Percentiles rank a stretch among this genome's conserved stretches.
Conservation (phyloP, 2,113 vertebrate genomes). For the Phalacrocorax carbo region DNA sequence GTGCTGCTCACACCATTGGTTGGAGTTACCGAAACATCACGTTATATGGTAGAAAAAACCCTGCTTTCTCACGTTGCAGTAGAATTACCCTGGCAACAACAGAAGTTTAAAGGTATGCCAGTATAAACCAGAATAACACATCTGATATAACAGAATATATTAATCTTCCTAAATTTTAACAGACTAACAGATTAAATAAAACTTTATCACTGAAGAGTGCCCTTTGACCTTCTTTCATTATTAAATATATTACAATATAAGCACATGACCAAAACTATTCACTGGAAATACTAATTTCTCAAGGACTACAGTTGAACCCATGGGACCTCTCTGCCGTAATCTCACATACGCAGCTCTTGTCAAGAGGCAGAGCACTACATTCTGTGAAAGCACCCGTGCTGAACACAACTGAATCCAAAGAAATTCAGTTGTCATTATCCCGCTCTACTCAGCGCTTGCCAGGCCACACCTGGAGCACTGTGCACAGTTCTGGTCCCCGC, state of each 20-base stretch:
- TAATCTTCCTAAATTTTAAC: background rate
- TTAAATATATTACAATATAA: background rate
- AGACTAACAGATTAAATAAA: background rate
- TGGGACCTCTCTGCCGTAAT: background rate
- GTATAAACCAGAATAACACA: background rate
- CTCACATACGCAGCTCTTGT: background rate
- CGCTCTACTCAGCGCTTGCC: no score
- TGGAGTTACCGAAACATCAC: background rate
- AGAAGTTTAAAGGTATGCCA: background rate
- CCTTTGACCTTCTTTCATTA: background rate
- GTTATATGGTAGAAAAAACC: background rate
- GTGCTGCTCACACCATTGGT: background rate
- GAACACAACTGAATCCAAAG: background rate
- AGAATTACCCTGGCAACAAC: background rate
- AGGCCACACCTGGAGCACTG: no score
- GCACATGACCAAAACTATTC: background rate
- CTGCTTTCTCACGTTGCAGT: background rate
- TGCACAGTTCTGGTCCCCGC: no score
- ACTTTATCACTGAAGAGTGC: background rate
- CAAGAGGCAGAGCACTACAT: background rate
- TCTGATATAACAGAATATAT: background rate
- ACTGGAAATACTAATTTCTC: background rate
- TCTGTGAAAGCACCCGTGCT: no score
- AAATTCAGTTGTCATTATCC: background rate
- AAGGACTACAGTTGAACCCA: background rate